Percentiles rank a stretch among this genome's conserved stretches.
These are phyloP conservation scores for Callosobruchus maculatus DNA, from an alignment of 2,888 invertebrate genomes.

Conservation along the genomic window DNA sequence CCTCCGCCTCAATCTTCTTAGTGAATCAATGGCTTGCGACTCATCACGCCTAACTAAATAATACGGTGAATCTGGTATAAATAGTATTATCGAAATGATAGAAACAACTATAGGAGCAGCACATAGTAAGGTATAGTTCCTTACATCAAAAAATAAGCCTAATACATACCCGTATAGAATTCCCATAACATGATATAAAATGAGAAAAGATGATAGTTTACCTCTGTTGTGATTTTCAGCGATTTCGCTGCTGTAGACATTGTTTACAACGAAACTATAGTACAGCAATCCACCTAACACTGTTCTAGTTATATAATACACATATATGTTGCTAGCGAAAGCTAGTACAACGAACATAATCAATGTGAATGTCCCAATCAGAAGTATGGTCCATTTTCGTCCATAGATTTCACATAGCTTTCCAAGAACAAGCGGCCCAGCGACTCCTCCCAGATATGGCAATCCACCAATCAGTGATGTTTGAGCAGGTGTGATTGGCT, in stretches of 20 bases:
- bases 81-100: conserved; percentile 1
- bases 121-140: conserved; percentile 6
- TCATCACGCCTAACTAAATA: conserved; percentile 2
- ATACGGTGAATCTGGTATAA: conserved; percentile 13
- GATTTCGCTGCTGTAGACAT: conserved; percentile 4
- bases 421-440: background rate
- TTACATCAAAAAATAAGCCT: conserved; percentile 9
- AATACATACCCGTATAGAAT: conserved; percentile 8
- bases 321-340: background rate
- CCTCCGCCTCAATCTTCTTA: conserved; percentile 9
- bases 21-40: conserved; percentile 1
- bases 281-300: background rate
- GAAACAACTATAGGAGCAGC: background rate
- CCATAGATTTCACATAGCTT: conserved; percentile 7
- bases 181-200: conserved; percentile 5
- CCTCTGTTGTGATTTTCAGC: conserved; percentile 15
- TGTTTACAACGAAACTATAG: too few species aligned
- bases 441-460: background rate
- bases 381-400: conserved; percentile 4
- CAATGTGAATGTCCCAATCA: background rate
- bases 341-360: background rate
- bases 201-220: conserved; percentile 8
- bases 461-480: conserved; percentile 6
- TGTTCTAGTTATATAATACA: background rate
- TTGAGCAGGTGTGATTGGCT: conserved; percentile 2